Percentiles rank a stretch among this genome's conserved stretches.
phyloP scores from a whole-genome alignment of 2,797 vertebrate genomes.

The Lepilemur septentrionalis region DNA sequence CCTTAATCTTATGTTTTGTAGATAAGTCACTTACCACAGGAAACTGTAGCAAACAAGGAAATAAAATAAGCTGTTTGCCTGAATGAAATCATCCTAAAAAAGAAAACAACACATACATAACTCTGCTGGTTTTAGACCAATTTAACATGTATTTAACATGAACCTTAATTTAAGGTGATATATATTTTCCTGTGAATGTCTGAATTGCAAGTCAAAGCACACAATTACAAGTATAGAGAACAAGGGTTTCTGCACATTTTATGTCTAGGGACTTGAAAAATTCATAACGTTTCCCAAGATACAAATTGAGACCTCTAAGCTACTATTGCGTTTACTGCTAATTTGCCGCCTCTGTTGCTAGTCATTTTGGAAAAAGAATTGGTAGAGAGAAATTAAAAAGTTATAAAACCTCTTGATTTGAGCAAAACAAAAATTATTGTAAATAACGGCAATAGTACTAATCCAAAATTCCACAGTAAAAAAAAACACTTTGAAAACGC shows the following conservation, averaged over 20 bases:
- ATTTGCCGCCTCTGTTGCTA: background rate
- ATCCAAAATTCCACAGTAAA: background rate
- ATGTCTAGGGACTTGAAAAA: background rate
- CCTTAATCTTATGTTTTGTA: background rate
- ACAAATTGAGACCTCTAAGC: background rate
- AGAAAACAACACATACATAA: background rate
- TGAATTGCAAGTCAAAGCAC: background rate
- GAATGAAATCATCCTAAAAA: slow-evolving; percentile 85
- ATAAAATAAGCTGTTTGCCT: slow-evolving; percentile 67
- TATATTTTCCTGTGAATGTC: background rate
- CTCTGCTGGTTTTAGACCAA: background rate
- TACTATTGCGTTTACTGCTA: background rate
- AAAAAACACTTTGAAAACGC: background rate
- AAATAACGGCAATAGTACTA: background rate
- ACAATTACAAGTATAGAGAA: background rate
- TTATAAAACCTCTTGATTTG: background rate
- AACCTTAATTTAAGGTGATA: background rate
- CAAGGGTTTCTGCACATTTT: background rate
- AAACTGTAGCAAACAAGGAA: slow-evolving; percentile 78
- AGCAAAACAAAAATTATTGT: background rate
- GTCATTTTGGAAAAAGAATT: background rate
- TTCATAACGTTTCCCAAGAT: background rate
- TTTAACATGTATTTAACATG: background rate
- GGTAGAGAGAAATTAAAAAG: background rate
- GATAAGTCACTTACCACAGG: slow-evolving; percentile 82